Evolutionary conservation across 2,113 vertebrate genomes (phyloP).

Genomic region (Anguilla rostrata): DNA sequence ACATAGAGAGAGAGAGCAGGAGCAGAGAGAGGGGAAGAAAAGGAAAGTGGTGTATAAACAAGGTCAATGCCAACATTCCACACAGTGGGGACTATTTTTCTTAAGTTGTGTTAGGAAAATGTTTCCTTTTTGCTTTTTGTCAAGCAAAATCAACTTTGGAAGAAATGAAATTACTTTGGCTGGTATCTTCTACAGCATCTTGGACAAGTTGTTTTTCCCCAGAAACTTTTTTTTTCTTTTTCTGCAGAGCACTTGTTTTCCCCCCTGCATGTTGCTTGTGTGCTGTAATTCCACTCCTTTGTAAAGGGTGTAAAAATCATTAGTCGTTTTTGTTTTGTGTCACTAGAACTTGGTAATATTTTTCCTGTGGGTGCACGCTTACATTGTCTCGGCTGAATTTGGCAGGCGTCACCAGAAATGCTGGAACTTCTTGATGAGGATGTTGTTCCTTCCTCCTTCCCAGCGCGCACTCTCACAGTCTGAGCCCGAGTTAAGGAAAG

Average conservation of each 20-base stretch:
- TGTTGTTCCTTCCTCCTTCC: conserved; percentile 12
- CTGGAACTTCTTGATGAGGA: background rate
- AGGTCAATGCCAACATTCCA: conserved; percentile 37
- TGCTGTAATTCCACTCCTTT: background rate
- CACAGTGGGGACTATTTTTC: conserved; percentile 26
- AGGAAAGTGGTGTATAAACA: conserved; percentile 22
- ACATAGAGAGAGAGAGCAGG: background rate
- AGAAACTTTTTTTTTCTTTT: too few species aligned
- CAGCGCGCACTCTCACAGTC: background rate
- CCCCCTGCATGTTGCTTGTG: background rate
- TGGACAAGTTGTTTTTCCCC: too few species aligned
- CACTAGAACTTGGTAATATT: background rate
- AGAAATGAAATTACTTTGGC: conserved; percentile 7
- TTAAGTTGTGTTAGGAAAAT: conserved; percentile 38
- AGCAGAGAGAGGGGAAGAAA: background rate
- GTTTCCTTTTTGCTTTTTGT: conserved; percentile 33
- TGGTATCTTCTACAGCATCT: background rate
- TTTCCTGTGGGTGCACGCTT: background rate
- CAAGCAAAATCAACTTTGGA: conserved; percentile 3
- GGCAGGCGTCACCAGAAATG: conserved; percentile 2
- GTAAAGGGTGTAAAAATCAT: background rate
- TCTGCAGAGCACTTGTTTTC: background rate
- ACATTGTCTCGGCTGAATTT: conserved; percentile 6
- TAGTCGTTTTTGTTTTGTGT: background rate
- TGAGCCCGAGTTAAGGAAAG: background rate